Base-by-base conservation (phyloP, 2,113 vertebrate species). In the Misgurnus mizolepis region DNA sequence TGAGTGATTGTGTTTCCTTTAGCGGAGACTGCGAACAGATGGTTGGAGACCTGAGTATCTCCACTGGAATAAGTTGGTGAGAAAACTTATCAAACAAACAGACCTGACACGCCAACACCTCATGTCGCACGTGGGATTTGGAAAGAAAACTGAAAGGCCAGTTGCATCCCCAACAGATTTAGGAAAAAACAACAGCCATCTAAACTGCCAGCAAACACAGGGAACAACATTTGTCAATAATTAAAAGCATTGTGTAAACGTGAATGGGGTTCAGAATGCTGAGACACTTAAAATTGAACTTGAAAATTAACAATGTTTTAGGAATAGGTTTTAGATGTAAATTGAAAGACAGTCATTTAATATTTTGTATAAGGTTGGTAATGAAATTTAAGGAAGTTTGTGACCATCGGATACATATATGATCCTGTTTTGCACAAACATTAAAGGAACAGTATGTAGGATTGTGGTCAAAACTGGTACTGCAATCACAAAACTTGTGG, bases 41-140 rank as follows among this genome's bases (percentile, higher is more conserved):
- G 84, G 82, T 64, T 55, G 27, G 15, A 79, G 79, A 83, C 71
- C 61, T 8, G n/a, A 41, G 47, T 62, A 58, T 69, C 41, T 85
- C 76, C n/a, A 2, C 82, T 79, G 84, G 85, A 79, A 84, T 84
- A 82, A 53, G 87, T 86, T 84, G 82, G 71, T 84, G 83, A 84
- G 80, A 85, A 85, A 84, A 72, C 79, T 67, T 84, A 85, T 86
- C 79, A 85, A 81, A 76, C 75, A 80, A 76, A 82, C 12, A 71
- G 47, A 80, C 58, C 64, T 77, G 84, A 84, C 64, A 78, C 83
- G 79, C 79, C 83, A 85, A 86, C 85, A 84, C 22, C 76, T 71
- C 76, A 79, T 73, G 70, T 76, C 76, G 85, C 86, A 76, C 71
- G 47, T 67, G 82, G 85, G 85, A 82, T 45, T 68, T 39, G 67